Percentiles rank a stretch among this genome's conserved stretches.
Evolutionary conservation across 1,140 invertebrate species (phyloP).

Genomic region (Sarcophaga peregrina): DNA sequence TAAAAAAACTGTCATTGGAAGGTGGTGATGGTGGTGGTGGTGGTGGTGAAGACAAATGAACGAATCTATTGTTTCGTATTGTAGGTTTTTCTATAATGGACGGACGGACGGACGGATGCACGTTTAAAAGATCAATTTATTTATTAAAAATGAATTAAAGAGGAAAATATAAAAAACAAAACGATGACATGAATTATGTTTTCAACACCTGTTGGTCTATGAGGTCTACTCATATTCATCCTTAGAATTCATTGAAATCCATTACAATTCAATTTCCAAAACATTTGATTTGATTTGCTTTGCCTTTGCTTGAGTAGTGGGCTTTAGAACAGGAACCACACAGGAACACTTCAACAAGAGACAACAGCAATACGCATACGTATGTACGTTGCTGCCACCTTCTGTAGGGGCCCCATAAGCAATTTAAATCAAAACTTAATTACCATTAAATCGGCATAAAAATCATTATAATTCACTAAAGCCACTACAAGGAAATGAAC

Average conservation of each 20-base stretch:
- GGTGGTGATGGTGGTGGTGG: too few species aligned
- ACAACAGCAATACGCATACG: too few species aligned
- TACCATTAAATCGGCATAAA: constrained; percentile 41
- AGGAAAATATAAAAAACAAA: constrained; percentile 17
- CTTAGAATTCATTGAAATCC: too few species aligned
- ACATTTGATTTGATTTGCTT: not conserved
- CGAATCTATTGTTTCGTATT: not conserved
- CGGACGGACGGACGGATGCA: too few species aligned
- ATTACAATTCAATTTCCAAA: not conserved
- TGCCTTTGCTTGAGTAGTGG: too few species aligned
- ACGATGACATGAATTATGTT: constrained; percentile 7
- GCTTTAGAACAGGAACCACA: not conserved
- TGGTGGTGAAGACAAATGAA: too few species aligned
- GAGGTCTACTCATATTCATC: not conserved
- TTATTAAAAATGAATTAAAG: not conserved
- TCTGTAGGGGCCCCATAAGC: not conserved
- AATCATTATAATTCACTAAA: constrained; percentile 31
- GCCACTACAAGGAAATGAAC: constrained; percentile 23
- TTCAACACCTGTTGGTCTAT: not conserved
- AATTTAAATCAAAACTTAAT: constrained; percentile 42
- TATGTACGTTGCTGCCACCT: not conserved
- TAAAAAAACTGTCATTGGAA: not conserved
- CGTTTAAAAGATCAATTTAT: not conserved
- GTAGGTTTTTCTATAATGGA: not conserved
- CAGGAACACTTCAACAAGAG: not conserved